phyloP scores from a whole-genome alignment of 2,797 vertebrate genomes.

The Decapterus maruadsi region DNA sequence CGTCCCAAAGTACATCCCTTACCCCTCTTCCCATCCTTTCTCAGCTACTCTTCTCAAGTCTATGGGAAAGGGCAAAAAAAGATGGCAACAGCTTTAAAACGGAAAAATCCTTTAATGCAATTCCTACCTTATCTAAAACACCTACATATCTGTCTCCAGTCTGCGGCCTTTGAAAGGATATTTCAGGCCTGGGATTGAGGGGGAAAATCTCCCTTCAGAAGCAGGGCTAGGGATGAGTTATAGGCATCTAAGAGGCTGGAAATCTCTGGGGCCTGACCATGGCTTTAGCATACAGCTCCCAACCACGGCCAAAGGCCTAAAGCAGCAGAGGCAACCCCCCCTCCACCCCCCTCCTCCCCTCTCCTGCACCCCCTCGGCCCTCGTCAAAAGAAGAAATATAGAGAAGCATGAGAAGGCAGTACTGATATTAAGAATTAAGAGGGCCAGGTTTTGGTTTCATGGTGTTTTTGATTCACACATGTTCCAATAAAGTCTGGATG shows the following conservation, averaged over 20 bases:
- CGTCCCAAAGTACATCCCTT: constrained; percentile 80
- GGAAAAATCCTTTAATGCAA: constrained; percentile 90
- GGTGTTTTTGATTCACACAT: constrained; percentile 54
- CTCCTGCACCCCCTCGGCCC: constrained; percentile 5
- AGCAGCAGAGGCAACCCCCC: constrained; percentile 51
- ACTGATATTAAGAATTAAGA: constrained; percentile 67
- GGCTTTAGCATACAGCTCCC: constrained; percentile 84
- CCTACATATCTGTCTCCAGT: constrained; percentile 90
- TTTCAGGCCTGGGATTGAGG: constrained; percentile 84
- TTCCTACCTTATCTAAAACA: constrained; percentile 91
- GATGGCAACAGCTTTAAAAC: constrained; percentile 86
- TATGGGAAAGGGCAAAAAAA: constrained; percentile 85
- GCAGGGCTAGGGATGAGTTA: constrained; percentile 87
- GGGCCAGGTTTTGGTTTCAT: constrained; percentile 55
- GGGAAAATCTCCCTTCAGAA: constrained; percentile 84
- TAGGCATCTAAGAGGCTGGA: constrained; percentile 89
- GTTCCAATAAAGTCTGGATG: constrained; percentile 38
- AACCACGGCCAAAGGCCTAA: constrained; percentile 75
- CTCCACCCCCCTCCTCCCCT: neutral
- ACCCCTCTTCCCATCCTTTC: constrained; percentile 75
- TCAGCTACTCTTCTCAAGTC: constrained; percentile 80
- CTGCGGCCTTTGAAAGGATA: constrained; percentile 88
- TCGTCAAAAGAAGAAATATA: constrained; percentile 69
- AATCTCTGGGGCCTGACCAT: constrained; percentile 86
- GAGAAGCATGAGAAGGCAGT: constrained; percentile 65